Conservation (phyloP, 2,797 vertebrate genomes). For the Sebastes umbrosus region DNA sequence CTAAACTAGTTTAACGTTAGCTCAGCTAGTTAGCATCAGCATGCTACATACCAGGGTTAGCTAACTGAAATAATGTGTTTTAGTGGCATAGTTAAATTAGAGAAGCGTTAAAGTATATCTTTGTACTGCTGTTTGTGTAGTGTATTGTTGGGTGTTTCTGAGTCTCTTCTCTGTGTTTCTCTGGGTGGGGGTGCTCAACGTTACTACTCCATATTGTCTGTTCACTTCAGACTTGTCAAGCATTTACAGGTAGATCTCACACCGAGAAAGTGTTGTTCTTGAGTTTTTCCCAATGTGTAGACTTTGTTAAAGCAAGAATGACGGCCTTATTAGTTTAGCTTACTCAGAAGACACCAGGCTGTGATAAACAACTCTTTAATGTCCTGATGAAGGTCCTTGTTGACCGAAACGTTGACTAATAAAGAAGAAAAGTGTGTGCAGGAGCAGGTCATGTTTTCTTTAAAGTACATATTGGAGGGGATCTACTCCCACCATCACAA, state of each 20-base stretch:
- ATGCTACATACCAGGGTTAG: not conserved
- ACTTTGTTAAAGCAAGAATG: not conserved
- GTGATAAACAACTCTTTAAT: not conserved
- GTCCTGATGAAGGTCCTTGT: no score
- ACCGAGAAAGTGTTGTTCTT: fast-evolving
- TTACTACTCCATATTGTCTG: constrained; percentile 51
- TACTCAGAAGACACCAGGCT: not conserved
- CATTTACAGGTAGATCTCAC: not conserved
- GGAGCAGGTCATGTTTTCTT: no score
- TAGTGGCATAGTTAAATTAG: not conserved
- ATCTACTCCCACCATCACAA: no score
- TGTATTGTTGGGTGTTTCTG: constrained; percentile 4
- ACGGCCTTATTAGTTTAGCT: not conserved
- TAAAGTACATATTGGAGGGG: no score
- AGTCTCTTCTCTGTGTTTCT: constrained; percentile 15
- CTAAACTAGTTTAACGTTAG: constrained; percentile 25
- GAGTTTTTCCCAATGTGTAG: not conserved
- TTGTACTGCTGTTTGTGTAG: not conserved
- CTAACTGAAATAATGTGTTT: not conserved
- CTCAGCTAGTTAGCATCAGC: constrained; percentile 62
- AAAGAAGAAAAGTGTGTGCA: no score
- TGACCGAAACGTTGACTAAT: no score
- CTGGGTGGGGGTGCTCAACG: constrained; percentile 30
- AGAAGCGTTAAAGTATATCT: not conserved
- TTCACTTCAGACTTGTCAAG: constrained; percentile 1